Conservation (phyloP, 2,888 invertebrate genomes). For the Enchytraeus crypticus region DNA sequence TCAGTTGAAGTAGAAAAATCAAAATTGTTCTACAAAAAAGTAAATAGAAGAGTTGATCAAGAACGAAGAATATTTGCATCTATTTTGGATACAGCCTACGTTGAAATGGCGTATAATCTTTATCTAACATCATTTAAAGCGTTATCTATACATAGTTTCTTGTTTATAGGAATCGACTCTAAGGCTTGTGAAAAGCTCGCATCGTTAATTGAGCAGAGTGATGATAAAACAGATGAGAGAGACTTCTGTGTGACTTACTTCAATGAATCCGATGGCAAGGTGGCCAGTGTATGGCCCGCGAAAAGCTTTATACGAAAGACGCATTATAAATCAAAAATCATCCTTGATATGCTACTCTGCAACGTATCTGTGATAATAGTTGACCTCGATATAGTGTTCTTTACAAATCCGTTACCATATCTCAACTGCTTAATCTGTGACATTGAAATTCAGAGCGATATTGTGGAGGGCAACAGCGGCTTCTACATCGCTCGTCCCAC, state of each 20-base stretch:
- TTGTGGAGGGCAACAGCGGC: slow-evolving; percentile 20
- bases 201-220: too few relatives aligned
- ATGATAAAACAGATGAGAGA: too few relatives aligned
- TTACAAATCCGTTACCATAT: slow-evolving; percentile 22
- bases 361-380: slow-evolving; percentile 14
- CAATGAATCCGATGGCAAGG: background rate
- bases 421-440: slow-evolving; percentile 21
- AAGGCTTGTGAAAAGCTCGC: background rate
- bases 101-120: background rate
- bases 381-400: slow-evolving; percentile 24
- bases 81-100: background rate
- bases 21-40: too few relatives aligned
- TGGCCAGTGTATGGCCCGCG: slow-evolving; percentile 12
- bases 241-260: background rate
- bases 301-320: slow-evolving; percentile 16
- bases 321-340: slow-evolving; percentile 22
- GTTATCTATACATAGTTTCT: background rate
- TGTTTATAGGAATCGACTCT: background rate
- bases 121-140: background rate
- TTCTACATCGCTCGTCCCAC: slow-evolving; percentile 21
- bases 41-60: too few relatives aligned
- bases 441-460: slow-evolving; percentile 21
- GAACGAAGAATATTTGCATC: background rate
- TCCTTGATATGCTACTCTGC: slow-evolving; percentile 15
- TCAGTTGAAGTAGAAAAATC: too few relatives aligned